A percentile compares a stretch with the other conserved stretches of the same genome.
phyloP scores from a whole-genome alignment of 2,113 vertebrate species.

The Oreochromis spilurus region DNA sequence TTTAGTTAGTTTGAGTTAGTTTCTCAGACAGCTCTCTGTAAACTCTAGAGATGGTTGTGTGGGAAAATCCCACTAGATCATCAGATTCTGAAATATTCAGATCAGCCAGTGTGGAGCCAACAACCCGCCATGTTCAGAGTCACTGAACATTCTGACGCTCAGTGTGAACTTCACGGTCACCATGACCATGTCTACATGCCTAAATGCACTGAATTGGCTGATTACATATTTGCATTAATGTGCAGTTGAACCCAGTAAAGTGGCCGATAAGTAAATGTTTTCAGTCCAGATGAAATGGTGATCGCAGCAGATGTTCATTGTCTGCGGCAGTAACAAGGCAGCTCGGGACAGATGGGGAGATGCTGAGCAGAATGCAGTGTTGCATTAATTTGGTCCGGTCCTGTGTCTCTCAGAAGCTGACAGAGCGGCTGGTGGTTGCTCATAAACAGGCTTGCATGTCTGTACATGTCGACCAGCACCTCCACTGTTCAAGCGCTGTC shows the following conservation, averaged over 20 bases:
- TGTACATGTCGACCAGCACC: not conserved
- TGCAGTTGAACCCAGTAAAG: not conserved
- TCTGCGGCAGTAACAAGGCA: not conserved
- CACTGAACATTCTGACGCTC: not conserved
- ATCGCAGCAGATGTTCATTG: not conserved
- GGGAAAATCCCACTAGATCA: not conserved
- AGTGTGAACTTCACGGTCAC: not conserved
- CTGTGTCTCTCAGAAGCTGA: not conserved
- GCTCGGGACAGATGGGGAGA: not conserved
- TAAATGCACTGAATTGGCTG: not conserved
- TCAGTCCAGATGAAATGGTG: not conserved
- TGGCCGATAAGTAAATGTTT: not conserved
- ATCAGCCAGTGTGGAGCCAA: not conserved
- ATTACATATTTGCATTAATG: not conserved
- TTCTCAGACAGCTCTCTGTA: not conserved
- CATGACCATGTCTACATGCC: not conserved
- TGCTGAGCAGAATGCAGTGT: not conserved
- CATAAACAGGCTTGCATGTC: constrained; percentile 21
- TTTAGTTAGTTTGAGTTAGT: not conserved
- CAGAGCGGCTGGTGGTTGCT: not conserved
- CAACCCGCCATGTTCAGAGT: not conserved
- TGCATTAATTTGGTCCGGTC: not conserved
- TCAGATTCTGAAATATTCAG: not conserved
- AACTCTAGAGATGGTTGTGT: not conserved
- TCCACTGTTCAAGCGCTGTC: constrained; percentile 27